Conservation (phyloP, 2,888 invertebrate genomes). For the Drosophila nr. fundita region DNA sequence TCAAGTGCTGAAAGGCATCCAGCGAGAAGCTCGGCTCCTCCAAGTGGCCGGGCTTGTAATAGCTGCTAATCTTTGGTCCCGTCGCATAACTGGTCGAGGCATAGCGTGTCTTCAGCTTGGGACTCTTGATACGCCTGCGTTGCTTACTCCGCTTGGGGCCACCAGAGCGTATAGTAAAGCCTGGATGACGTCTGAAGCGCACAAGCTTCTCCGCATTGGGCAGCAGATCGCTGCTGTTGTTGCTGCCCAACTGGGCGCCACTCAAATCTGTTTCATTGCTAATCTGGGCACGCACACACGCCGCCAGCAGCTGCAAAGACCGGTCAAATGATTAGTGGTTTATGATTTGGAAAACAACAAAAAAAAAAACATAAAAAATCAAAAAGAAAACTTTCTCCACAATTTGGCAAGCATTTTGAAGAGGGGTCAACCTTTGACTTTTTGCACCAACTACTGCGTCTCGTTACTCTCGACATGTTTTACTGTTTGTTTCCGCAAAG, state of each 20-base stretch:
- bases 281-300: constrained; percentile 19
- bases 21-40: constrained; percentile 67
- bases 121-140: constrained; percentile 68
- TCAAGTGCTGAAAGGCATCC: constrained; percentile 78
- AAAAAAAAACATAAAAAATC: neutral
- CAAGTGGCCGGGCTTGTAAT: constrained; percentile 37
- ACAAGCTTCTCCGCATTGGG: constrained; percentile 75
- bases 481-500: constrained; percentile 29
- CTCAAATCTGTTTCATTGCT: constrained; percentile 28
- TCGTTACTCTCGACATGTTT: constrained; percentile 4
- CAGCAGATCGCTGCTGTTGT: constrained; percentile 31
- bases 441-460: constrained; percentile 11
- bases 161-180: constrained; percentile 51
- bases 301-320: constrained; percentile 42
- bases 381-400: constrained; percentile 39
- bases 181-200: constrained; percentile 82
- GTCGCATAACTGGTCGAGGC: constrained; percentile 69
- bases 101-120: constrained; percentile 72
- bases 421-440: constrained; percentile 49
- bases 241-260: neutral
- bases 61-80: constrained; percentile 47
- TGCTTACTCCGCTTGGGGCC: constrained; percentile 71
- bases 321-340: constrained; percentile 18
- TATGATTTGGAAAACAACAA: neutral
- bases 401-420: constrained; percentile 34